Evolutionary conservation across 2,797 vertebrate species (phyloP).

Genomic region (Sebastes nivosus): DNA sequence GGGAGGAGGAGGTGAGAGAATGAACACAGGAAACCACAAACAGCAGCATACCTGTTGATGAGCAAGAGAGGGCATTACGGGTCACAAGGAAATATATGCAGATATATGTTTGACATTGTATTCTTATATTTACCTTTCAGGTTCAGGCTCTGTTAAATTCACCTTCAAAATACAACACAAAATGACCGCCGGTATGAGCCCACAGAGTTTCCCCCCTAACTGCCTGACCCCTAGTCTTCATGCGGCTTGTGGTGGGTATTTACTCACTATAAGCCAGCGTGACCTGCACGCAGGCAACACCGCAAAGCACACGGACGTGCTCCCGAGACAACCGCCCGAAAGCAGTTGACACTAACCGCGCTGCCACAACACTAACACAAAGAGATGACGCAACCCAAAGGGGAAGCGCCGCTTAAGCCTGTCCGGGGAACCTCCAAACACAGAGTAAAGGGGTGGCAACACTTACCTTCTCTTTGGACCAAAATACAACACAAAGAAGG

Average conservation of each 20-base stretch:
- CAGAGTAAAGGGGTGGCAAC: neutral
- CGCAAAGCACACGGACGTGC: neutral
- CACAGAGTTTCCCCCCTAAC: neutral
- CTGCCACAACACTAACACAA: neutral
- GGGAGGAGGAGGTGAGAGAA: neutral
- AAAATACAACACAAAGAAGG: no score
- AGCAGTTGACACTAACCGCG: neutral
- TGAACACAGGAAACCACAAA: neutral
- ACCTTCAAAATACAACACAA: neutral
- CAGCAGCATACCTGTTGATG: neutral
- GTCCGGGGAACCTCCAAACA: neutral
- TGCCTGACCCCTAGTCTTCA: neutral
- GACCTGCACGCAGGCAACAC: neutral
- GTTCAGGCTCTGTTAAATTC: neutral
- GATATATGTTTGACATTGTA: neutral
- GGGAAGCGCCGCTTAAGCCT: neutral
- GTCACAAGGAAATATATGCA: neutral
- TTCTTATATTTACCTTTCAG: neutral
- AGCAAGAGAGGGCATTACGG: neutral
- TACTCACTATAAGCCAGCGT: neutral
- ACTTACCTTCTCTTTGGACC: neutral
- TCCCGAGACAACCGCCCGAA: neutral
- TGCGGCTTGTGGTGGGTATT: neutral
- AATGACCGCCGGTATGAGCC: neutral
- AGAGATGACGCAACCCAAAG: neutral